Percentiles rank a stretch among this genome's conserved stretches.
These are phyloP conservation scores for Esox niger DNA, from an alignment of 2,113 vertebrate genomes.

Conservation along the genomic window DNA sequence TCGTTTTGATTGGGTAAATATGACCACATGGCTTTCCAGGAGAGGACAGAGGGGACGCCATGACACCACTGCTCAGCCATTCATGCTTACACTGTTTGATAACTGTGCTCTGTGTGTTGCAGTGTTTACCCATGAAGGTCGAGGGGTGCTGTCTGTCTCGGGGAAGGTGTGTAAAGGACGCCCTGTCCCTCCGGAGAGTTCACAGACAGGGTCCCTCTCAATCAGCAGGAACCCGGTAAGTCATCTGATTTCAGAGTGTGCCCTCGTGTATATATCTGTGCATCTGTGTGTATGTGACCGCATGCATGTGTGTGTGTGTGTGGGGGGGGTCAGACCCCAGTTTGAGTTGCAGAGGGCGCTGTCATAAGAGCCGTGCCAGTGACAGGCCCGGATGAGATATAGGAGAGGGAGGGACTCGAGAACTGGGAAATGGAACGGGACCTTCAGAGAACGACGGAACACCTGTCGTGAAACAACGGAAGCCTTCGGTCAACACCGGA, in stretches of 20 bases:
- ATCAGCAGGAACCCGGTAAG: constrained; percentile 28
- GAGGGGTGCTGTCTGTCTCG: constrained; percentile 23
- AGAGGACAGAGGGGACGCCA: too few relatives aligned
- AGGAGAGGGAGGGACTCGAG: constrained; percentile 52
- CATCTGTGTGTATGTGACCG: too few relatives aligned
- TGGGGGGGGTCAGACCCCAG: constrained; percentile 35
- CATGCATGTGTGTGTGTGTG: too few relatives aligned
- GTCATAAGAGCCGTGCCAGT: constrained; percentile 53
- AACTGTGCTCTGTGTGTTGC: constrained; percentile 15
- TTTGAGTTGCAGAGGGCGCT: constrained; percentile 54
- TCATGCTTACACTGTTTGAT: too few relatives aligned
- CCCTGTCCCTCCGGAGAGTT: constrained; percentile 42
- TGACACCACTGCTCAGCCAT: too few relatives aligned
- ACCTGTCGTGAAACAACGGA: too few relatives aligned
- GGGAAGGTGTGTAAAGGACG: constrained; percentile 43
- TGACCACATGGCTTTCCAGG: too few relatives aligned
- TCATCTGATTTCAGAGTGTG: too few relatives aligned
- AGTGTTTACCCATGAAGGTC: constrained; percentile 32
- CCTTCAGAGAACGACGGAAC: too few relatives aligned
- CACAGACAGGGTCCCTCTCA: constrained; percentile 40
- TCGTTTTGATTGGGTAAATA: too few relatives aligned
- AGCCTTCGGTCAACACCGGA: constrained; percentile 65
- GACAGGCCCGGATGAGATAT: constrained; percentile 24
- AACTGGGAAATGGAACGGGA: constrained; percentile 15
- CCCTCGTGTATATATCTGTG: too few relatives aligned